A percentile compares a stretch with the other conserved stretches of the same genome.
Conservation (phyloP, 1,140 invertebrate species). For the Papilio glaucus region DNA sequence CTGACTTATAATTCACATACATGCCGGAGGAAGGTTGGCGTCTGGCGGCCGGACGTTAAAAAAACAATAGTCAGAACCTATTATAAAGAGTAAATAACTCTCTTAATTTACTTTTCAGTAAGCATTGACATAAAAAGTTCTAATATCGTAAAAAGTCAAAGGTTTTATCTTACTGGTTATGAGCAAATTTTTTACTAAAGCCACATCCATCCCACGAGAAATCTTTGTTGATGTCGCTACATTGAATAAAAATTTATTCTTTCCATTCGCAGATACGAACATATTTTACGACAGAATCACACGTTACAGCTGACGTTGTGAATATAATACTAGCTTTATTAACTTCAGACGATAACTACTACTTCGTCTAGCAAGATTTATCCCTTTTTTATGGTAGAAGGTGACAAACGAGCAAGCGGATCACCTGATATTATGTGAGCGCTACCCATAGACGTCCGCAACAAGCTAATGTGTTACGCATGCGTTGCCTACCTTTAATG, state of each 20-base stretch:
- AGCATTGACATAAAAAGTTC: constrained; percentile 31
- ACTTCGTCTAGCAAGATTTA: too few relatives aligned
- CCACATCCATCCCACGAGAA: constrained; percentile 35
- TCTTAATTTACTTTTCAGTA: background rate
- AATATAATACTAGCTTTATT: constrained; percentile 11
- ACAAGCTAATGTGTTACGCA: too few relatives aligned
- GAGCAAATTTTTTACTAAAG: constrained; percentile 32
- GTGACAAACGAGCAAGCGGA: too few relatives aligned
- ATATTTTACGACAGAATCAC: constrained; percentile 16
- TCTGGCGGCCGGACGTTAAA: too few relatives aligned
- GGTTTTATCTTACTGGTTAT: constrained; percentile 31
- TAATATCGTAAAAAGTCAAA: constrained; percentile 37
- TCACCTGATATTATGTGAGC: too few relatives aligned
- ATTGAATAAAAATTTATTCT: constrained; percentile 33
- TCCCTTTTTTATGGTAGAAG: too few relatives aligned
- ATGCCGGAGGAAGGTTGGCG: too few relatives aligned
- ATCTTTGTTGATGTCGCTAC: constrained; percentile 32
- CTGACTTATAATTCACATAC: too few relatives aligned
- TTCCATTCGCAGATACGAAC: constrained; percentile 19
- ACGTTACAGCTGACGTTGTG: constrained; percentile 7
- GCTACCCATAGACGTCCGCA: too few relatives aligned
- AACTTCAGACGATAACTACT: background rate
- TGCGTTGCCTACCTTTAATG: too few relatives aligned
- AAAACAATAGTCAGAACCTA: background rate
- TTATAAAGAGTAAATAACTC: background rate